Evolutionary conservation across 2,888 invertebrate species (phyloP).

Genomic region (Leptogaster cylindrica): DNA sequence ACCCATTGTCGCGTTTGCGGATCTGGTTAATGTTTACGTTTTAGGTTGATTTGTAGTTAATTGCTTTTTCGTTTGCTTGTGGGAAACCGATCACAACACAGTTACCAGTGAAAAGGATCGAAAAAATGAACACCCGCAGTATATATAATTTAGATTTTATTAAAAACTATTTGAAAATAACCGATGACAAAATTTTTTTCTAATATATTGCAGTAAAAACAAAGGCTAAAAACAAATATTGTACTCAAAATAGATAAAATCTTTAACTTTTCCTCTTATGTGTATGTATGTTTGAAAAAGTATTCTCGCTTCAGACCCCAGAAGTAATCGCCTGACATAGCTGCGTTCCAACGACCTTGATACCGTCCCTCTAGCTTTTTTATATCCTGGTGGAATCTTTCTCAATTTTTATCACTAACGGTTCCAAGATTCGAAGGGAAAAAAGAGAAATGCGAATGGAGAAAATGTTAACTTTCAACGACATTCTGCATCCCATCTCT

Average conservation of each 20-base stretch:
- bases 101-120: too few species aligned
- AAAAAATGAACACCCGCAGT: too few species aligned
- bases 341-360: not conserved
- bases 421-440: slow-evolving; percentile 34
- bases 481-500: too few species aligned
- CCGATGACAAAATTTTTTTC: too few species aligned
- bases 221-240: not conserved
- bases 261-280: not conserved
- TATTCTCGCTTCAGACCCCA: not conserved
- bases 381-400: slow-evolving; percentile 40
- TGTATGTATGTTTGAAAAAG: not conserved
- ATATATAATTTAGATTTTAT: too few species aligned
- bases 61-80: too few species aligned
- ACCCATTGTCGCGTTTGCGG: too few species aligned
- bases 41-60: too few species aligned
- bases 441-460: slow-evolving; percentile 39
- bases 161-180: too few species aligned
- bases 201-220: too few species aligned
- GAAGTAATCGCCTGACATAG: not conserved
- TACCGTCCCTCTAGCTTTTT: slow-evolving; percentile 5
- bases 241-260: not conserved
- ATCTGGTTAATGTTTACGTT: too few species aligned
- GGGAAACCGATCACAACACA: too few species aligned
- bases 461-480: slow-evolving; percentile 26
- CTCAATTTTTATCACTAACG: slow-evolving; percentile 41